These are phyloP conservation scores for Barbus barbus DNA, from an alignment of 2,113 vertebrate species.

Conservation along the genomic window DNA sequence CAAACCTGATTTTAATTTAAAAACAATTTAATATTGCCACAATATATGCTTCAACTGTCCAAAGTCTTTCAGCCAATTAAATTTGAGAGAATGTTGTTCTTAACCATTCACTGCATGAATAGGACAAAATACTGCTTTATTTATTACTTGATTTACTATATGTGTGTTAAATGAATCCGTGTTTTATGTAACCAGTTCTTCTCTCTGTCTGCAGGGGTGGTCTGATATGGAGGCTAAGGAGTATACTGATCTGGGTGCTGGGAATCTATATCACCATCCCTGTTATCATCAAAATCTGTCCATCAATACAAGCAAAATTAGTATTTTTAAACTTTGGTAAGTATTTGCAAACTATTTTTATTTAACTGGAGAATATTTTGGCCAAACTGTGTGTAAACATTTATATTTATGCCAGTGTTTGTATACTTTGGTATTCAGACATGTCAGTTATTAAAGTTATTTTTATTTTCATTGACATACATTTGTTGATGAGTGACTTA, in stretches of 20 bases:
- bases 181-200: constrained; percentile 8
- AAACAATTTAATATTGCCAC: neutral
- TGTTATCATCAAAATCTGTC: constrained; percentile 89
- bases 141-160: neutral
- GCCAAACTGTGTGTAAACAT: neutral
- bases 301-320: constrained; percentile 94
- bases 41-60: neutral
- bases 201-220: constrained; percentile 71
- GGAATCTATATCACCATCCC: constrained; percentile 89
- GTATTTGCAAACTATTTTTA: constrained; percentile 56
- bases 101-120: neutral
- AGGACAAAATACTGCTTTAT: neutral
- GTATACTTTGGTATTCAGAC: too few species aligned
- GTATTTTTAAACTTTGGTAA: constrained; percentile 99
- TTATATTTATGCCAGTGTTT: neutral
- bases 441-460: too few species aligned
- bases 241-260: constrained; percentile 81
- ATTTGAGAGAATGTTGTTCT: neutral
- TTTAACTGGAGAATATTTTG: neutral
- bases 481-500: too few species aligned
- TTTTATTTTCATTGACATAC: neutral
- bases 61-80: neutral
- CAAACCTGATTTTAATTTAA: too few species aligned
- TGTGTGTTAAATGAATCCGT: neutral
- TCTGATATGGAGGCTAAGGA: constrained; percentile 80